Conservation (phyloP, 2,888 invertebrate genomes). For the Drosophila testacea region DNA sequence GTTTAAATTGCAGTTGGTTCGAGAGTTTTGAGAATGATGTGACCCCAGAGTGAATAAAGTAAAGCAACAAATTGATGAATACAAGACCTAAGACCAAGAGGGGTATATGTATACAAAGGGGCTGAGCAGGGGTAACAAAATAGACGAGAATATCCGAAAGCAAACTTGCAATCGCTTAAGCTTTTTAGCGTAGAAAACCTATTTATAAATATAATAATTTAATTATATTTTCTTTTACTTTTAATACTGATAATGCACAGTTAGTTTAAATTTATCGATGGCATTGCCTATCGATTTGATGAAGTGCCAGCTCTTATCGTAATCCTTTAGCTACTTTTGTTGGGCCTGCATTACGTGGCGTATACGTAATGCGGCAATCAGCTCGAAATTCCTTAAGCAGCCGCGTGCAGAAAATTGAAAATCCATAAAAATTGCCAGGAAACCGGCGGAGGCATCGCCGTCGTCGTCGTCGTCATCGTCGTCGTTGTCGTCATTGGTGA, state of each 20-base stretch:
- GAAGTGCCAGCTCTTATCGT: background rate
- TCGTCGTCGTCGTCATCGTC: background rate
- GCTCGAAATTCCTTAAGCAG: constrained; percentile 34
- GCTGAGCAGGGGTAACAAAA: background rate
- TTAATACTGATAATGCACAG: too few relatives aligned
- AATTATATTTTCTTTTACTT: too few relatives aligned
- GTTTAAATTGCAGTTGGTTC: constrained; percentile 72
- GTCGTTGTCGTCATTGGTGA: constrained; percentile 5
- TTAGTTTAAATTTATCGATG: too few relatives aligned
- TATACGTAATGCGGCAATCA: constrained; percentile 33
- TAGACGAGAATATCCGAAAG: background rate
- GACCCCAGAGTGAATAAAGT: constrained; percentile 14
- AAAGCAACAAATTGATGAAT: constrained; percentile 33
- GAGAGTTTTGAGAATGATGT: constrained; percentile 27
- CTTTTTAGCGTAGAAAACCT: constrained; percentile 5
- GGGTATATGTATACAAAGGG: background rate
- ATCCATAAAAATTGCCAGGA: constrained; percentile 42
- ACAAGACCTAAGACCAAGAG: background rate
- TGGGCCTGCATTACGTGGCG: constrained; percentile 10
- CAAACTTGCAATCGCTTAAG: background rate
- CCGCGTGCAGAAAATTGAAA: constrained; percentile 43
- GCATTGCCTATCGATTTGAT: constrained; percentile 1
- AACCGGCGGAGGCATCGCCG: constrained; percentile 12
- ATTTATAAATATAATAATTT: too few relatives aligned
- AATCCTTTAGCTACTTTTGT: background rate